Base-by-base conservation (phyloP, 2,797 vertebrate genomes). In the Acestrorhynchus altus region DNA sequence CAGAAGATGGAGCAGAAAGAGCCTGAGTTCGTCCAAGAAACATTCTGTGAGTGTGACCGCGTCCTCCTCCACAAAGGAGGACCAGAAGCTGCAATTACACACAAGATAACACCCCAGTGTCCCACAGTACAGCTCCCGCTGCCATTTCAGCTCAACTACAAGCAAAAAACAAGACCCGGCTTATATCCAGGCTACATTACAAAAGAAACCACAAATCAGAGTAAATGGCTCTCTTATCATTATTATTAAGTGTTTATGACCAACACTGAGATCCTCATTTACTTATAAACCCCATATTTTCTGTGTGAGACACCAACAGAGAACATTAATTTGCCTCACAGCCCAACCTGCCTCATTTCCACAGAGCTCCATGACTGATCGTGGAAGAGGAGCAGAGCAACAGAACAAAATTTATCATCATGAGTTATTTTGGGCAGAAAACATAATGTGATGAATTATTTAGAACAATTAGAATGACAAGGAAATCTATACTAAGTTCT, bases 1-100 rank as follows among this genome's bases (percentile, higher is more conserved):
- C 68, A 74, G 74, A 79, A 72, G 65, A 67, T 59, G 63, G 39
- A 77, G 77, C 65, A 77, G 74, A 68, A 81, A 69, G 56, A 22
- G 64, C 31, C 20, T 13, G 46, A 77, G 46, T 54, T 54, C 64
- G 76, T 66, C 46, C 64, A 66, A 83, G 72, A 74, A 57, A 77
- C 44, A 51, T 28, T 42, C 3, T 46, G 68, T 8, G 71, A 78
- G 82, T 73, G 83, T 74, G 64, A 28, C 42, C 22, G 16, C 7
- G 40, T 77, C 69, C 67, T 70, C 72, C 76, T 72, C 69, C 77
- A 77, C 77, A 77, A 35, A 35, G 31, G 47, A 63, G 44, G 54
- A 63, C 49, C 76, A 74, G 10, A 39, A 68, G 68, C 65, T 64
- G 28, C 20, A 56, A 28, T 65, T 49, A 71, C 49, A 63, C 75